These are phyloP conservation scores for Cryptotermes secundus DNA, from an alignment of 1,140 invertebrate species.

Conservation along the genomic window DNA sequence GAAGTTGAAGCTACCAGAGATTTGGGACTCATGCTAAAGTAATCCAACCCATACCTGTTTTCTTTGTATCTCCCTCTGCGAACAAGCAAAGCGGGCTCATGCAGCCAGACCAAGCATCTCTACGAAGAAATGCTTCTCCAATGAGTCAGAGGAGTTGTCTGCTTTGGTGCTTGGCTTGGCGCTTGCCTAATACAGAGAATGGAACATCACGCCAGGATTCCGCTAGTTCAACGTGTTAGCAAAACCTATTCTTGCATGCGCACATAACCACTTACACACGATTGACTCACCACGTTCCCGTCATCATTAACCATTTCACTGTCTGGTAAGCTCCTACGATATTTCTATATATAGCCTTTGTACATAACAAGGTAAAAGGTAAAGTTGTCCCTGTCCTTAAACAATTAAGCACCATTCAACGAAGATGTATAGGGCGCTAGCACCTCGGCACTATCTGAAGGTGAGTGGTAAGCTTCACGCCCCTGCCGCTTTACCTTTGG, in stretches of 20 bases:
- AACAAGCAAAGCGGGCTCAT: not conserved
- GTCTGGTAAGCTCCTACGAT: too few species aligned
- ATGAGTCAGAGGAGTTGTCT: not conserved
- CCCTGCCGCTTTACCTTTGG: too few species aligned
- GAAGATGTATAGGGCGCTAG: too few species aligned
- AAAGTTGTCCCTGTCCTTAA: too few species aligned
- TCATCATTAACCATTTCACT: too few species aligned
- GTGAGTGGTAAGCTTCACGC: too few species aligned
- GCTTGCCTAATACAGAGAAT: not conserved
- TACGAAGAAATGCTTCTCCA: not conserved
- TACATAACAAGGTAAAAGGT: too few species aligned
- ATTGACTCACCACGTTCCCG: too few species aligned
- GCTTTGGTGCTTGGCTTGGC: not conserved
- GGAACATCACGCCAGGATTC: not conserved
- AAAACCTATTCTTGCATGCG: not conserved
- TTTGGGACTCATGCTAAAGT: not conserved
- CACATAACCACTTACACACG: not conserved
- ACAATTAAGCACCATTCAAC: too few species aligned
- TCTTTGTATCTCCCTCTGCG: too few species aligned
- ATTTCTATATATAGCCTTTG: too few species aligned
- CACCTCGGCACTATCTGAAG: too few species aligned
- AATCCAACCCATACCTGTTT: not conserved
- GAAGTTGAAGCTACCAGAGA: not conserved
- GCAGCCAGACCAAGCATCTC: not conserved
- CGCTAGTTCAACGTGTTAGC: not conserved